Conservation (phyloP, 2,888 invertebrate genomes). For the Pandemis heparana region DNA sequence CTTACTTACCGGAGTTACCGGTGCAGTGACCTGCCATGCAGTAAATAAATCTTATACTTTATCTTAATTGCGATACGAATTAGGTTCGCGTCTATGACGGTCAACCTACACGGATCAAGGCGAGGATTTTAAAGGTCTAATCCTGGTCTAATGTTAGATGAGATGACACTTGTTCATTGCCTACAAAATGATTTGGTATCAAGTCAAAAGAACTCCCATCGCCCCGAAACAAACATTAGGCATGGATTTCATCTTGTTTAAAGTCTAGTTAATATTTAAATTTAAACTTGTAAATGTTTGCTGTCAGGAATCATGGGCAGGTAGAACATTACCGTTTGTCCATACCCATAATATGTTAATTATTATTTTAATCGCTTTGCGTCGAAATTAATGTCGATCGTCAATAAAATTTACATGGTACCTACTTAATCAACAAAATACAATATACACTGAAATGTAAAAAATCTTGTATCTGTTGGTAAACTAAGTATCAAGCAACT, state of each 20-base stretch:
- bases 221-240: too few species aligned
- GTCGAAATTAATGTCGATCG: background rate
- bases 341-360: background rate
- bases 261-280: too few species aligned
- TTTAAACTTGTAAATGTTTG: too few species aligned
- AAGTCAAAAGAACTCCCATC: too few species aligned
- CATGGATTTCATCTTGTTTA: too few species aligned
- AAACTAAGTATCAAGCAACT: background rate
- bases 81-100: constrained; percentile 3
- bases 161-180: too few species aligned
- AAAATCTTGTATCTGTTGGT: background rate
- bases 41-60: background rate
- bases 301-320: too few species aligned
- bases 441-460: background rate
- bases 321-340: too few species aligned
- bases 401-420: background rate
- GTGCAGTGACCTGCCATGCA: constrained; percentile 11
- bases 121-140: background rate
- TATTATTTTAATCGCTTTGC: background rate
- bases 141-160: background rate
- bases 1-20: too few species aligned
- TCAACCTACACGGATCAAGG: constrained; percentile 5
- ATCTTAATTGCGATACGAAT: constrained; percentile 18
- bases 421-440: background rate
- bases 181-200: too few species aligned